A percentile compares a stretch with the other conserved stretches of the same genome.
These are phyloP conservation scores for Lamproptera curius DNA, from an alignment of 2,888 invertebrate genomes.

Conservation along the genomic window DNA sequence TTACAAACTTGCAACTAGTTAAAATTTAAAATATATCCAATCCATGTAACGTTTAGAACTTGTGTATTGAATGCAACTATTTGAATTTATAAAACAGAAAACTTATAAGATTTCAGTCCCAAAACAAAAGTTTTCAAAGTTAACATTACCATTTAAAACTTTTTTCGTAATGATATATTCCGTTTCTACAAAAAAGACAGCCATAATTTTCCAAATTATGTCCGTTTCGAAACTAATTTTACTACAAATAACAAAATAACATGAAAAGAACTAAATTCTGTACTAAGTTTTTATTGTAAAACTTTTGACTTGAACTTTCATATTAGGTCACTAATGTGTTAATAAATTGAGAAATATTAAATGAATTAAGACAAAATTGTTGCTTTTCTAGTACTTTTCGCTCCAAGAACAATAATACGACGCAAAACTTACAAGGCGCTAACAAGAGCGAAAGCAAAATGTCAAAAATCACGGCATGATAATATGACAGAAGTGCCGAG, in stretches of 20 bases:
- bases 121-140: background rate
- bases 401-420: conserved; percentile 62
- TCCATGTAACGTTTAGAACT: too few species aligned
- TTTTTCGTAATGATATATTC: background rate
- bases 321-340: background rate
- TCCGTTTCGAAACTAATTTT: background rate
- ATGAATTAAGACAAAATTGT: background rate
- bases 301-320: conserved; percentile 16
- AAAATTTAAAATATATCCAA: too few species aligned
- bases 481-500: conserved; percentile 64
- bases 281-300: background rate
- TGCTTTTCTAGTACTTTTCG: conserved; percentile 25
- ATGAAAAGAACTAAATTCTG: background rate
- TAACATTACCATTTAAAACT: background rate
- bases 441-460: conserved; percentile 67
- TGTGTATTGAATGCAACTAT: background rate
- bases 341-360: conserved; percentile 22
- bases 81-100: background rate
- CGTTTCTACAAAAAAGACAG: background rate
- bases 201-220: background rate
- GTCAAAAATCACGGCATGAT: conserved; percentile 67
- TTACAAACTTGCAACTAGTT: too few species aligned
- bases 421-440: conserved; percentile 73
- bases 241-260: background rate
- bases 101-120: background rate